A percentile compares a stretch with the other conserved stretches of the same genome.
Conservation (phyloP, 1,140 invertebrate species). For the Magallana ariakensis region DNA sequence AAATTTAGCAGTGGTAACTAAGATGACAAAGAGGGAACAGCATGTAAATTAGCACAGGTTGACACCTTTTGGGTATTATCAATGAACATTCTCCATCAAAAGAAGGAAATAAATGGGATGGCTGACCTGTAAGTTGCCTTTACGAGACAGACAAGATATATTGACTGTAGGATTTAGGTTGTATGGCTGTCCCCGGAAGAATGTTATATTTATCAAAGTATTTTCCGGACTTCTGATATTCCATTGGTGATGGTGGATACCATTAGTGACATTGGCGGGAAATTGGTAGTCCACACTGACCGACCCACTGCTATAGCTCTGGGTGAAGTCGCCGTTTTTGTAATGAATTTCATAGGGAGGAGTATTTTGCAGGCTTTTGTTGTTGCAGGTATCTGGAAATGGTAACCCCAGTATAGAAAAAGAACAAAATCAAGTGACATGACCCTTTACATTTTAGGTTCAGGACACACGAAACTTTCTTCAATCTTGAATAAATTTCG, state of each 20-base stretch:
- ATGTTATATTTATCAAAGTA: constrained; percentile 2
- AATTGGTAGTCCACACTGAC: not conserved
- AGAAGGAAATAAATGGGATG: not conserved
- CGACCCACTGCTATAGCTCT: not conserved
- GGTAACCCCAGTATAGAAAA: not conserved
- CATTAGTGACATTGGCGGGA: not conserved
- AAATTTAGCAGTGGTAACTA: not conserved
- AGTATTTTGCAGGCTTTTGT: constrained; percentile 6
- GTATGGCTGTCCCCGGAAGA: not conserved
- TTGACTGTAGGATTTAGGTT: constrained; percentile 16
- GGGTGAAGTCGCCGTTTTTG: not conserved
- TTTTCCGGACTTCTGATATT: constrained; percentile 1
- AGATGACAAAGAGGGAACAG: not conserved
- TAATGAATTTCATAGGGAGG: constrained; percentile 1
- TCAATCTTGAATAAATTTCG: no score
- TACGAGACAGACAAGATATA: not conserved
- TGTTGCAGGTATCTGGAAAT: constrained; percentile 19
- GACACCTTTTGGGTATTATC: not conserved
- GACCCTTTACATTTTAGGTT: no score
- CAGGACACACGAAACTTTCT: no score
- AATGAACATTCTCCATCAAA: not conserved
- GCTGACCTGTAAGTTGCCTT: constrained; percentile 21
- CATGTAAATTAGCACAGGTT: not conserved
- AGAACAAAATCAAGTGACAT: not conserved
- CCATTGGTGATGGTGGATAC: not conserved